phyloP scores from a whole-genome alignment of 2,888 invertebrate species.

The Epinotia bilunana region DNA sequence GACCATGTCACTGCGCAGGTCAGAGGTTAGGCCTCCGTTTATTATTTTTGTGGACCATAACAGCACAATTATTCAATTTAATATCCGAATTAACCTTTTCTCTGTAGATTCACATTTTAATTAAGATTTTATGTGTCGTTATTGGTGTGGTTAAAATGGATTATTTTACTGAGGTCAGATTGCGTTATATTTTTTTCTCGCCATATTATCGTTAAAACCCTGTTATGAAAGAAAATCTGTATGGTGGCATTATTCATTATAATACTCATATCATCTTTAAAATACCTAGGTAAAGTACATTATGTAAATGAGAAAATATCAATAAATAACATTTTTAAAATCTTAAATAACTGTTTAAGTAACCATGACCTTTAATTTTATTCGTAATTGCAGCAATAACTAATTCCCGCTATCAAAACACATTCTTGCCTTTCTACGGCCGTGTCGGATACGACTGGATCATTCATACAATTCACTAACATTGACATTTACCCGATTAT shows the following conservation, averaged over 20 bases:
- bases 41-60: background rate
- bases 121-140: background rate
- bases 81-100: background rate
- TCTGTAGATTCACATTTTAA: background rate
- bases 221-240: background rate
- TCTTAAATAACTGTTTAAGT: background rate
- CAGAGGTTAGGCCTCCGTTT: slow-evolving; percentile 21
- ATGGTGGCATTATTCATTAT: background rate
- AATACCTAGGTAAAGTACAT: background rate
- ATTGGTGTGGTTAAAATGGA: background rate
- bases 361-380: slow-evolving; percentile 11
- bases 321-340: background rate
- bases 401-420: background rate
- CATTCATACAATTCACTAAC: background rate
- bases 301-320: background rate
- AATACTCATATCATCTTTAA: background rate
- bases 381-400: too few species aligned
- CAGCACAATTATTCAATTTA: background rate
- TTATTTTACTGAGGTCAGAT: background rate
- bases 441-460: background rate
- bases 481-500: slow-evolving; percentile 12
- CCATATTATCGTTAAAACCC: background rate
- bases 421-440: background rate
- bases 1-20: slow-evolving; percentile 25
- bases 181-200: background rate